Evolutionary conservation across 2,888 invertebrate genomes (phyloP).

Genomic region (Mythimna pallens): DNA sequence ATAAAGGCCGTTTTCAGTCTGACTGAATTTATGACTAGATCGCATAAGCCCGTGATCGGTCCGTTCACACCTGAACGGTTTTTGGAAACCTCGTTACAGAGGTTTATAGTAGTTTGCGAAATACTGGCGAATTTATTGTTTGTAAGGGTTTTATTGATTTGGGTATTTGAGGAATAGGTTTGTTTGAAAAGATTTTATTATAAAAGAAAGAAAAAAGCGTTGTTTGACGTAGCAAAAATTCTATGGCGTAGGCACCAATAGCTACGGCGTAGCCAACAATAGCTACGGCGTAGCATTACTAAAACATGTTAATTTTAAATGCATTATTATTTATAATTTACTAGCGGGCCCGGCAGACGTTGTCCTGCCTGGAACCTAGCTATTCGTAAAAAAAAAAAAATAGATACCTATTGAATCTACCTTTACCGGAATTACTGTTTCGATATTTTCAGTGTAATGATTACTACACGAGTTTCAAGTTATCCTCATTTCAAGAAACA

Average conservation of each 20-base stretch:
- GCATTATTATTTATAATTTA: too few relatives aligned
- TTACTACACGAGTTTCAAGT: not conserved
- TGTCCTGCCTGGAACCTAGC: too few relatives aligned
- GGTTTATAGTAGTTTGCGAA: slow-evolving; percentile 51
- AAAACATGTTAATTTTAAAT: not conserved
- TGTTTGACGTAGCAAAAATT: not conserved
- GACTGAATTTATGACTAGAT: slow-evolving; percentile 52
- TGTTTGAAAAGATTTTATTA: slow-evolving; percentile 1
- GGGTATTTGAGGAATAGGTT: slow-evolving; percentile 7
- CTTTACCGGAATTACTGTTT: too few relatives aligned
- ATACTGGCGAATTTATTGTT: slow-evolving; percentile 40
- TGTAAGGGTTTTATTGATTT: slow-evolving; percentile 17
- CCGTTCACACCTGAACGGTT: slow-evolving; percentile 55
- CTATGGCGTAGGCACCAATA: slow-evolving; percentile 22
- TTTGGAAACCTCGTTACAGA: slow-evolving; percentile 39
- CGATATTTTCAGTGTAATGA: not conserved
- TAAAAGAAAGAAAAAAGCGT: too few relatives aligned
- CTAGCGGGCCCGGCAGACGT: too few relatives aligned
- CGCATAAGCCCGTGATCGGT: slow-evolving; percentile 48
- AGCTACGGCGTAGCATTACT: slow-evolving; percentile 11
- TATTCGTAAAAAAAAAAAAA: too few relatives aligned
- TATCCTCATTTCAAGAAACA: not conserved
- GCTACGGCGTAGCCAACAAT: slow-evolving; percentile 15
- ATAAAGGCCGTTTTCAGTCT: slow-evolving; percentile 44
- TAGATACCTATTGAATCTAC: too few relatives aligned